Percentiles rank a stretch among this genome's conserved stretches.
Evolutionary conservation across 2,888 invertebrate genomes (phyloP).

Genomic region (Smittia aterrima): DNA sequence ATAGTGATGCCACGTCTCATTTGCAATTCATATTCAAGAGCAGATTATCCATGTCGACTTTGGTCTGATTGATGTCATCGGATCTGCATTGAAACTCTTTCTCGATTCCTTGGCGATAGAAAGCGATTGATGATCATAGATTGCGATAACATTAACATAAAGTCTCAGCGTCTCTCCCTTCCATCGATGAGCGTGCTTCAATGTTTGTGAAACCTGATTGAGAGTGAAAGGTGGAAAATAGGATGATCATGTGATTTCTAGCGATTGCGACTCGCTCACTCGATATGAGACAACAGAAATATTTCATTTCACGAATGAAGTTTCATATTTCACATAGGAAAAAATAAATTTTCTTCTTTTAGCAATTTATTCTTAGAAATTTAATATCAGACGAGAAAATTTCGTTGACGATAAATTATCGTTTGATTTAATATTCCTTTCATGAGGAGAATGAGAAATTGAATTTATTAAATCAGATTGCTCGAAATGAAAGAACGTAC

Average conservation of each 20-base stretch:
- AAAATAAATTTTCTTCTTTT: too few species aligned
- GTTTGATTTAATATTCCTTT: too few species aligned
- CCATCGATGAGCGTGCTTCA: neutral
- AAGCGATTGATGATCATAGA: conserved; percentile 11
- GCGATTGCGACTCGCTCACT: neutral
- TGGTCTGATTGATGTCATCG: conserved; percentile 12
- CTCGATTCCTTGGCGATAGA: neutral
- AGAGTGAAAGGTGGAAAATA: conserved; percentile 25
- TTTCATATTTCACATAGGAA: too few species aligned
- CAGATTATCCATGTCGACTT: neutral
- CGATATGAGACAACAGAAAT: neutral
- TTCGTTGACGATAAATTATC: too few species aligned
- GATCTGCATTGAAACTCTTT: neutral
- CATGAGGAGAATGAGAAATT: too few species aligned
- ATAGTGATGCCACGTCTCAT: conserved; percentile 26
- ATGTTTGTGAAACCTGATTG: conserved; percentile 10
- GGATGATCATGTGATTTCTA: neutral
- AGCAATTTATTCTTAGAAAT: too few species aligned
- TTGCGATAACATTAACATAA: conserved; percentile 21
- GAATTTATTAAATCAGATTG: too few species aligned
- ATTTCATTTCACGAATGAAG: too few species aligned
- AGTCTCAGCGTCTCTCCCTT: neutral
- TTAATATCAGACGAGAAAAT: too few species aligned
- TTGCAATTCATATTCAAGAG: conserved; percentile 9
- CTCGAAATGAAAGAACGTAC: too few species aligned